Conservation (phyloP, 92 coral and sea anemone genomes). For the Porites cylindrica region DNA sequence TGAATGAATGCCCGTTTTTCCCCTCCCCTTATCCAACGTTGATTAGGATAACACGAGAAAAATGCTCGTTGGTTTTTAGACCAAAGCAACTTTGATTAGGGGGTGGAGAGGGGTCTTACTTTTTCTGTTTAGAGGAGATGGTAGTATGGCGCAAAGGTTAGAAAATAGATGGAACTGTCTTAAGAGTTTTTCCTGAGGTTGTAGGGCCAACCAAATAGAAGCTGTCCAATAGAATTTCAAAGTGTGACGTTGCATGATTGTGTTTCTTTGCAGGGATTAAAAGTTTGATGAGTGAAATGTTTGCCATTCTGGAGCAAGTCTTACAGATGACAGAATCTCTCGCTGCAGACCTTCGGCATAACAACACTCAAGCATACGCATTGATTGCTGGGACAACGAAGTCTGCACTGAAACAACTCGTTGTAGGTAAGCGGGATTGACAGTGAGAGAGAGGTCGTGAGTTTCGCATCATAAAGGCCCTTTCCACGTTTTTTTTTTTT, state of each 20-base stretch:
- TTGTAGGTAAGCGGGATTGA: constrained; percentile 33
- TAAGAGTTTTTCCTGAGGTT: too few species aligned
- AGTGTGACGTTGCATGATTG: not conserved
- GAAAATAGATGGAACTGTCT: too few species aligned
- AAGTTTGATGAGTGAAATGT: constrained; percentile 66
- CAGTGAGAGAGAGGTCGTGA: not conserved
- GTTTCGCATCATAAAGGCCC: not conserved
- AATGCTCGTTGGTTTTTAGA: too few species aligned
- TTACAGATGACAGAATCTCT: constrained; percentile 40
- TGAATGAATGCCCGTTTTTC: too few species aligned
- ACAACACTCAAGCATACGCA: constrained; percentile 11
- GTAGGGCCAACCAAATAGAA: too few species aligned
- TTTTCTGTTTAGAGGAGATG: too few species aligned
- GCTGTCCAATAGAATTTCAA: not conserved
- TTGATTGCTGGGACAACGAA: constrained; percentile 46
- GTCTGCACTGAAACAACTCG: constrained; percentile 46
- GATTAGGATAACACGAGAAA: too few species aligned
- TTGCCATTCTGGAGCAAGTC: constrained; percentile 47
- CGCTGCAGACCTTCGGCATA: not conserved
- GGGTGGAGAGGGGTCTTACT: too few species aligned
- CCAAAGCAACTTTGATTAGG: too few species aligned
- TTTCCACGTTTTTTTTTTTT: too few species aligned
- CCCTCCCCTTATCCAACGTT: too few species aligned
- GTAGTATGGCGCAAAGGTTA: too few species aligned
- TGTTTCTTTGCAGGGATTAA: constrained; percentile 56